These are phyloP conservation scores for Crax fasciolata DNA, from an alignment of 2,797 vertebrate genomes.

Conservation along the genomic window DNA sequence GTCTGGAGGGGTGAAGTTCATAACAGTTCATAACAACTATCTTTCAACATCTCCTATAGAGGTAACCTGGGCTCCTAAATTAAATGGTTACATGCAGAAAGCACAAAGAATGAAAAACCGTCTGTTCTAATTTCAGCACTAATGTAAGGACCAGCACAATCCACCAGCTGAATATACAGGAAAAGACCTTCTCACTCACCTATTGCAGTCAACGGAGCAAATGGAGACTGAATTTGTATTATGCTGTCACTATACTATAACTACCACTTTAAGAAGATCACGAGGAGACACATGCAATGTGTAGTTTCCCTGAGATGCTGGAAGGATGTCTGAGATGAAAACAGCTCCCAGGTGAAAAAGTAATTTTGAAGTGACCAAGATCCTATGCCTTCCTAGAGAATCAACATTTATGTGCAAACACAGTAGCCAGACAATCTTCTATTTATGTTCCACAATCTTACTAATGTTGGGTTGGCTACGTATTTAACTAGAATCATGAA, in stretches of 20 bases:
- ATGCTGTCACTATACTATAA: background rate
- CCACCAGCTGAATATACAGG: background rate
- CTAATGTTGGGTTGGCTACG: background rate
- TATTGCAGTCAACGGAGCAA: slow-evolving; percentile 30
- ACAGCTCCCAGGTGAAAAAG: background rate
- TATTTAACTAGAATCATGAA: background rate
- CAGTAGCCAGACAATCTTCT: background rate
- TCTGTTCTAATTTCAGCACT: slow-evolving; percentile 41
- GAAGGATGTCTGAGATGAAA: background rate
- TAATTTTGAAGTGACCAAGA: background rate
- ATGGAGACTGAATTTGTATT: slow-evolving; percentile 19
- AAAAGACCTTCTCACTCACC: slow-evolving; percentile 48
- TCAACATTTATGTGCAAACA: background rate
- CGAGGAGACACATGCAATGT: accelerated
- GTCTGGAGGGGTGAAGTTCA: background rate
- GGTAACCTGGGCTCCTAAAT: slow-evolving; percentile 24
- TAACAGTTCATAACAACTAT: background rate
- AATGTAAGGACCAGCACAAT: background rate
- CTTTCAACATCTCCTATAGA: background rate
- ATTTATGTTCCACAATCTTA: background rate
- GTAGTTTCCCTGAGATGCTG: background rate
- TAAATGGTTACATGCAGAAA: slow-evolving; percentile 31
- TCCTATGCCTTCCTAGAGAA: background rate
- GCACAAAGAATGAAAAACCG: slow-evolving; percentile 5
- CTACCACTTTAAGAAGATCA: slow-evolving; percentile 1